These are phyloP conservation scores for Orestias chungarensis DNA, from an alignment of 2,797 vertebrate species.

Conservation along the genomic window DNA sequence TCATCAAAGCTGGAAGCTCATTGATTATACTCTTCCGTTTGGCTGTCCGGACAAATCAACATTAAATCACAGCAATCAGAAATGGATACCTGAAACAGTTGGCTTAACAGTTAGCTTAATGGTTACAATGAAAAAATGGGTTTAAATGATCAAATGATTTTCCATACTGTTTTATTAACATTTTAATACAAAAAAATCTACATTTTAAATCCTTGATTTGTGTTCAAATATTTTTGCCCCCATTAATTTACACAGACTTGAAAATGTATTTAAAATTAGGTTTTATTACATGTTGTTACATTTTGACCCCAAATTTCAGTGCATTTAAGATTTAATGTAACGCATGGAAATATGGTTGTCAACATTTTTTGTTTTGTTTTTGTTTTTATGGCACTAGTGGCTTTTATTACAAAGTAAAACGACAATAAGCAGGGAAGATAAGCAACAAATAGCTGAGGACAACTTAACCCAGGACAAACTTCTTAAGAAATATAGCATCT, in stretches of 20 bases:
- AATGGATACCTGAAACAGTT: slow-evolving; percentile 74
- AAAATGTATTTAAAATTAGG: background rate
- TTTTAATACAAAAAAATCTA: slow-evolving; percentile 56
- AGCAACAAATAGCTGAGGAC: too few relatives aligned
- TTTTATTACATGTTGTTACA: background rate
- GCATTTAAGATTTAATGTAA: background rate
- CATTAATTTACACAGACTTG: background rate
- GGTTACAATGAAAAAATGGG: slow-evolving; percentile 67
- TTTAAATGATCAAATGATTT: slow-evolving; percentile 53
- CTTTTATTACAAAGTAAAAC: too few relatives aligned
- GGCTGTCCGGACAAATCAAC: slow-evolving; percentile 63
- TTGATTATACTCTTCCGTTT: slow-evolving; percentile 72
- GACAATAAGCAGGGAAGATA: too few relatives aligned
- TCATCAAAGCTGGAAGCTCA: slow-evolving; percentile 74
- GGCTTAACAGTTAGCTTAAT: slow-evolving; percentile 73
- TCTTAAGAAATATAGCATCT: too few relatives aligned
- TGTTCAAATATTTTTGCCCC: background rate
- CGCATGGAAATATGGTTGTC: too few relatives aligned
- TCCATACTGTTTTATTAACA: slow-evolving; percentile 21
- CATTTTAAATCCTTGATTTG: slow-evolving; percentile 37
- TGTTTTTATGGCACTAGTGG: too few relatives aligned
- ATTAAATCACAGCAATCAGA: slow-evolving; percentile 64
- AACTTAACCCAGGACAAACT: too few relatives aligned
- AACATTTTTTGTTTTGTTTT: too few relatives aligned
- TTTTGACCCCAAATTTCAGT: background rate